Conservation (phyloP, 2,888 invertebrate species). For the Ichneumon xanthorius region DNA sequence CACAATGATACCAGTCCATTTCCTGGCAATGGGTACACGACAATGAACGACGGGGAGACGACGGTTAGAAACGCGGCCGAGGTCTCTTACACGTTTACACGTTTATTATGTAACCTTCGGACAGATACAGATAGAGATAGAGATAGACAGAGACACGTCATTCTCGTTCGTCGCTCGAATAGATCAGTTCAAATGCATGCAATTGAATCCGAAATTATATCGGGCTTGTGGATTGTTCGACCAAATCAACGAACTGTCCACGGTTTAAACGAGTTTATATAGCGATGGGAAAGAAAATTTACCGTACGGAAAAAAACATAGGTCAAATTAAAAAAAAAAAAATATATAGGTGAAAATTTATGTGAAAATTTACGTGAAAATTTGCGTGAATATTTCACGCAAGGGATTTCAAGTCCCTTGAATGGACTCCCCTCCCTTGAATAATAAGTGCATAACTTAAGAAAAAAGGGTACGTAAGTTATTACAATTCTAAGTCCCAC, state of each 20-base stretch:
- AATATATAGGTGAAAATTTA: neutral
- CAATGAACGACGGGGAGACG: constrained; percentile 20
- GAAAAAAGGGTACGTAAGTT: too few relatives aligned
- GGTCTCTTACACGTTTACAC: constrained; percentile 54
- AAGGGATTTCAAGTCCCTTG: too few relatives aligned
- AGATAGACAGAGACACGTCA: neutral
- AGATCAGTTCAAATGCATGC: constrained; percentile 1
- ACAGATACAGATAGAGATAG: neutral
- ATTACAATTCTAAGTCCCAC: too few relatives aligned
- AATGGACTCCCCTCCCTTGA: too few relatives aligned
- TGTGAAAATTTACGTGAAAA: too few relatives aligned
- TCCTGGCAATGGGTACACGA: constrained; percentile 29
- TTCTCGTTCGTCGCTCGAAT: neutral
- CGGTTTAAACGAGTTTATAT: neutral
- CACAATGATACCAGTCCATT: constrained; percentile 17
- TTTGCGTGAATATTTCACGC: too few relatives aligned
- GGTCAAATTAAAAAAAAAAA: neutral
- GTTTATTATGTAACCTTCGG: constrained; percentile 21
- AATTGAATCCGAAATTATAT: constrained; percentile 12
- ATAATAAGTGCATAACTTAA: too few relatives aligned
- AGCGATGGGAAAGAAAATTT: neutral
- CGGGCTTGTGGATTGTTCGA: neutral
- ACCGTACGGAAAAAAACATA: neutral
- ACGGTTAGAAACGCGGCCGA: constrained; percentile 59
- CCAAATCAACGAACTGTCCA: neutral